A percentile compares a stretch with the other conserved stretches of the same genome.
Evolutionary conservation across 2,113 vertebrate genomes (phyloP).

Genomic region (Daboia siamensis): DNA sequence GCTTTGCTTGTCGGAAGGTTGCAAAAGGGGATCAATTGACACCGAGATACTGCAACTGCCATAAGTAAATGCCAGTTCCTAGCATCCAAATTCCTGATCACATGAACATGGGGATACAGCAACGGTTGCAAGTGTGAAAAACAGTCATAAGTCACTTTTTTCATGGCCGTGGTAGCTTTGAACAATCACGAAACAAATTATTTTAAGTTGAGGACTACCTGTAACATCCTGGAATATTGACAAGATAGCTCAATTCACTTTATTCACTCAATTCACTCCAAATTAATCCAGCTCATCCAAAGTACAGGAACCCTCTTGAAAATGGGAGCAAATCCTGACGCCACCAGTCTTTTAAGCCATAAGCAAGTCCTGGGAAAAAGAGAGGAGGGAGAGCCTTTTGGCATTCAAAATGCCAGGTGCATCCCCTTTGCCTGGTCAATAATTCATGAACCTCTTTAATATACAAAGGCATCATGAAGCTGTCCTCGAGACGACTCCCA

Average conservation of each 20-base stretch:
- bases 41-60: background rate
- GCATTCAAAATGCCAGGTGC: background rate
- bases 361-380: background rate
- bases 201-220: no score
- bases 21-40: no score
- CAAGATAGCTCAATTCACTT: background rate
- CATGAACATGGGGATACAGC: no score
- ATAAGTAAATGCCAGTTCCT: background rate
- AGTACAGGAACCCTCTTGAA: background rate
- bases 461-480: background rate
- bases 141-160: no score
- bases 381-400: background rate
- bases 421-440: background rate
- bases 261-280: no score
- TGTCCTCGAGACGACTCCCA: no score
- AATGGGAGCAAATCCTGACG: background rate
- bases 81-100: no score
- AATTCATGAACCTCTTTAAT: background rate
- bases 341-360: background rate
- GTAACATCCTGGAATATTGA: background rate
- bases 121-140: no score
- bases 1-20: background rate
- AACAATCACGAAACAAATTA: no score
- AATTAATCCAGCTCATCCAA: background rate
- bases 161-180: no score